phyloP scores from a whole-genome alignment of 2,888 invertebrate genomes.

The Atherix ibis region DNA sequence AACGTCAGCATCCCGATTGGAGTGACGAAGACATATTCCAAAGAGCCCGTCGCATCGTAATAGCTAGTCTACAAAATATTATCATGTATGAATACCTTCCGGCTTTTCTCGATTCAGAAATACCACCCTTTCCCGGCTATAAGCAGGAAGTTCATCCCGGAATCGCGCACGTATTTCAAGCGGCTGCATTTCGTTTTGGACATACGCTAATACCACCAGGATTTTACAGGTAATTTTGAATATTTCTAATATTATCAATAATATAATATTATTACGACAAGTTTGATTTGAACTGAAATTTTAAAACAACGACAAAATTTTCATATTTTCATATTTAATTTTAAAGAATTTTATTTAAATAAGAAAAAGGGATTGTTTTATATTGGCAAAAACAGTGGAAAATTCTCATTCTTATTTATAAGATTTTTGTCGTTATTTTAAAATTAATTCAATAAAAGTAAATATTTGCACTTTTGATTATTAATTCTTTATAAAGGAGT shows the following conservation, averaged over 20 bases:
- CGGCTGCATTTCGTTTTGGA: conserved; percentile 91
- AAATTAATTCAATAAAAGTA: too few relatives aligned
- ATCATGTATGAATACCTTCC: conserved; percentile 94
- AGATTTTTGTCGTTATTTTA: too few relatives aligned
- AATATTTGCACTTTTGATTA: too few relatives aligned
- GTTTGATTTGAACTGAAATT: too few relatives aligned
- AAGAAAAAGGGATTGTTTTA: too few relatives aligned
- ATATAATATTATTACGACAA: too few relatives aligned
- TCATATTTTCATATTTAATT: too few relatives aligned
- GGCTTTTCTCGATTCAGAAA: conserved; percentile 57
- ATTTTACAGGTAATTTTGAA: conserved; percentile 36
- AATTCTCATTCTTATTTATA: too few relatives aligned
- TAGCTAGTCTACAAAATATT: conserved; percentile 90
- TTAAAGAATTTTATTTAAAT: too few relatives aligned
- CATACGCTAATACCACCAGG: conserved; percentile 93
- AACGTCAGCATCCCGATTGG: conserved; percentile 68
- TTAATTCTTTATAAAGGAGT: too few relatives aligned
- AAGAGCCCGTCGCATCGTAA: conserved; percentile 71
- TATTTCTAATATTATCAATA: too few relatives aligned
- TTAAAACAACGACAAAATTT: neutral
- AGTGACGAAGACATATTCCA: conserved; percentile 91
- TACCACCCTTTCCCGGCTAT: conserved; percentile 66
- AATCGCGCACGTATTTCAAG: conserved; percentile 90
- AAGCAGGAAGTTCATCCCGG: conserved; percentile 88
- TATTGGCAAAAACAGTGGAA: too few relatives aligned